Evolutionary conservation across 2,888 invertebrate species (phyloP), one percentile per base, ranked within the genome.

Genomic region (Ophioninae sp.): DNA sequence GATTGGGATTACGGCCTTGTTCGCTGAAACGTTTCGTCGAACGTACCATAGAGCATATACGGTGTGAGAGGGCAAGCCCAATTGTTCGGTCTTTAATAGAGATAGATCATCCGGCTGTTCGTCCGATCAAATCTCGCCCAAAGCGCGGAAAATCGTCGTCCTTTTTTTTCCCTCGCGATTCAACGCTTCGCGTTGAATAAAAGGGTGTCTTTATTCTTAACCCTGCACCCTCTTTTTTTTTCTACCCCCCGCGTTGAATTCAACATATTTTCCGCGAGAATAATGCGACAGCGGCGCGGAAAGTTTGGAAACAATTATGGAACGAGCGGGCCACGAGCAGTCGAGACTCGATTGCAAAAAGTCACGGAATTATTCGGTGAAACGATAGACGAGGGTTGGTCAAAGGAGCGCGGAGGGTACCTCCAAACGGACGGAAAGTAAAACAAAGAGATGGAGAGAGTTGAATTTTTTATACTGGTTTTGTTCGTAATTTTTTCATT

Each of bases 81-180:
- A 83, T 77, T 73, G 76, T 79, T 83, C 83, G 59, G 23, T 72
- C 68, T 77, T 80, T 56, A 80, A 80, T 69, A 73, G 76, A 80
- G 76, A 65, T 65, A 64, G 76, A 77, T 83, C 72, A 79, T 62
- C 21, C 72, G 21, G 30, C 13, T 61, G n/a, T 17, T 44, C 50
- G 37, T 61, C 17, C 13, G 39, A 41, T 13, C 7, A 57, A 59
- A 50, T 75, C 65, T 62, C 62, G n/a, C 41, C 8, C 21, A 50
- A 39, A 17, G 61, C 23, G n/a, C 7, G 57, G 62, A 69, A 78
- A 61, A 74, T 23, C 44, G 44, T 10, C n/a, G 13, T 74, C 59
- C 37, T 20, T 75, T 64, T 79, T 64, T 59, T 68, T 69, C 69
- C 20, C 23, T 57, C 37, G 64, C 68, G 74, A 82, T 67, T 82